Conservation (phyloP, 2,797 vertebrate genomes). For the Chrysocyon brachyurus region DNA sequence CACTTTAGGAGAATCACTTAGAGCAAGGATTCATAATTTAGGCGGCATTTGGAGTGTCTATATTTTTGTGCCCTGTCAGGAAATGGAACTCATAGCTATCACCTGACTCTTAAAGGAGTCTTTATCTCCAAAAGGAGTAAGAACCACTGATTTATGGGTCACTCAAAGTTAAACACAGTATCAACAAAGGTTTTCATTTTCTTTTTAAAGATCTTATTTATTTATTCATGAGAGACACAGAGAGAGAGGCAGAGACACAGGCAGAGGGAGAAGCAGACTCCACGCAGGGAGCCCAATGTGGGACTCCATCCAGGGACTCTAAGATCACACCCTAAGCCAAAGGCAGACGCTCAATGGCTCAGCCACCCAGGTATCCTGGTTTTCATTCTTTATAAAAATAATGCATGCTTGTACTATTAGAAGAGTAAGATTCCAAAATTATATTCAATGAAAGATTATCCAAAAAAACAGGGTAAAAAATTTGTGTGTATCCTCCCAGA, state of each 20-base stretch:
- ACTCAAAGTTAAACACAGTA: neutral
- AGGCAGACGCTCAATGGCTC: no score
- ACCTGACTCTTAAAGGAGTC: neutral
- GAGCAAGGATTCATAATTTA: neutral
- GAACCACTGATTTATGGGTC: neutral
- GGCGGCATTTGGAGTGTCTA: fast-evolving
- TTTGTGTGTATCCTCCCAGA: neutral
- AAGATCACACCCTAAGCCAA: no score
- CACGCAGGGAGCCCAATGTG: no score
- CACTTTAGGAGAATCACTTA: neutral
- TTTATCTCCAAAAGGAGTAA: neutral
- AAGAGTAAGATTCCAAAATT: conserved; percentile 34
- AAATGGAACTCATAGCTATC: neutral
- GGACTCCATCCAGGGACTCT: no score
- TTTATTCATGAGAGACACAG: no score
- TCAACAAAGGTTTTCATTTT: neutral
- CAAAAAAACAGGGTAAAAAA: neutral
- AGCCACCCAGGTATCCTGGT: no score
- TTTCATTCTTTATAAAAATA: neutral
- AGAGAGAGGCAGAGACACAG: no score
- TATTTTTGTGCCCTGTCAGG: neutral
- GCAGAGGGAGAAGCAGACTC: no score
- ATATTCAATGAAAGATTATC: neutral
- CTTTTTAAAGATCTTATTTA: neutral
- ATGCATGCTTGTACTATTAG: neutral